Evolutionary conservation across 2,888 invertebrate species (phyloP), one percentile per base, ranked within the genome.

Genomic region (Mythimna loreyi): DNA sequence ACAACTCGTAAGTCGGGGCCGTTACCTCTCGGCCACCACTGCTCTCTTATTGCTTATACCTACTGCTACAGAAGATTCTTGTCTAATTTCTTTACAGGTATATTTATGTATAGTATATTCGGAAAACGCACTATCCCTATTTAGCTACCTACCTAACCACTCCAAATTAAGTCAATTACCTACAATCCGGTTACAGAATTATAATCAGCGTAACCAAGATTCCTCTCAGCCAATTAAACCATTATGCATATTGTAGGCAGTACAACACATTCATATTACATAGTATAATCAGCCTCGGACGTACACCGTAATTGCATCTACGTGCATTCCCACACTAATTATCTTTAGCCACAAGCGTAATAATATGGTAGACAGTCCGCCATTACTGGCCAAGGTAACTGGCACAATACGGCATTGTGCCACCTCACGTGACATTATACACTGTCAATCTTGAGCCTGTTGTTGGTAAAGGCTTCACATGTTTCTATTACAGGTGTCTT

Each of bases 261-360:
- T 56, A 52, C 25, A 55, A 47, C 66, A 74, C 52, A 62, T 67
- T 63, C 73, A 85, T 83, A 80, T 81, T 86, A 83, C 80, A 84
- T 70, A 70, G 74, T 78, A 87, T 86, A 87, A 86, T 85, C 81
- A 75, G 71, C 72, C 69, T 75, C 80, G 78, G 82, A 87, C 87
- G 84, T 85, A 80, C 81, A 72, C 76, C 71, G 81, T 92, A 92
- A 94, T 93, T 91, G 91, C 91, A 91, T 92, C 87, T 92, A 89
- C 90, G 87, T 92, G 91, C 92, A 93, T 92, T 92, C 89, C 89
- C 86, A 87, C 86, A 86, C 89, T 92, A 92, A 93, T 93, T 93
- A 93, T 91, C 87, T 90, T 88, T 89, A 86, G 85, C 89, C 90
- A 89, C 92, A 90, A 91, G 87, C 89, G 88, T 90, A 91, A 92